phyloP scores from a whole-genome alignment of 2,797 vertebrate genomes.

The Oophaga sylvatica region DNA sequence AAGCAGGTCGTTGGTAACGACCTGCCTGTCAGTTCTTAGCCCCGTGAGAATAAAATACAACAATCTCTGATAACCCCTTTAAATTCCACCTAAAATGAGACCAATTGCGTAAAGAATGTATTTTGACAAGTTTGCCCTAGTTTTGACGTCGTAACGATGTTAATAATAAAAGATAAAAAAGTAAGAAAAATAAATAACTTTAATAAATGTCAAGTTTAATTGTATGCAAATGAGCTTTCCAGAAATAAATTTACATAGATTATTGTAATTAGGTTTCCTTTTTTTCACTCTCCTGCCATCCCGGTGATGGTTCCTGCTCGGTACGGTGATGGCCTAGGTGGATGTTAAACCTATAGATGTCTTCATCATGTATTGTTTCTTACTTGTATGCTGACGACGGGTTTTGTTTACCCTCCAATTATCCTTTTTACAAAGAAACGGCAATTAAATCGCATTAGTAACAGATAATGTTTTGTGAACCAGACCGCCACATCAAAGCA shows the following conservation, averaged over 20 bases:
- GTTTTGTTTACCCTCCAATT: slow-evolving; percentile 45
- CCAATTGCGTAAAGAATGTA: not conserved
- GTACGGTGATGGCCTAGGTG: not conserved
- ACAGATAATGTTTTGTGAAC: slow-evolving; percentile 55
- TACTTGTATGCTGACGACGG: not conserved
- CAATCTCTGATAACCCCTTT: no score
- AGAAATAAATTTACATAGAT: slow-evolving; percentile 48
- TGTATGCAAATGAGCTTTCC: slow-evolving; percentile 25
- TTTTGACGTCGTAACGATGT: not conserved
- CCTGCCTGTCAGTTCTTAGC: no score
- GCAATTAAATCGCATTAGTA: slow-evolving; percentile 56
- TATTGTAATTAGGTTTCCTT: slow-evolving; percentile 28
- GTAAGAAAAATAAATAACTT: not conserved
- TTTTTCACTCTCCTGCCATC: not conserved
- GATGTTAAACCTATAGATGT: not conserved
- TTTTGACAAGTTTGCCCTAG: not conserved
- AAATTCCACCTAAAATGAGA: not conserved
- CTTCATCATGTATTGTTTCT: not conserved
- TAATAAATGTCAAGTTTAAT: slow-evolving; percentile 37
- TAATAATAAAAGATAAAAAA: not conserved
- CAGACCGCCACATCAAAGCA: slow-evolving; percentile 29
- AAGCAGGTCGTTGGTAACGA: no score
- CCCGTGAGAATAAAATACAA: no score
- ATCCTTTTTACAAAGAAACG: slow-evolving; percentile 39
- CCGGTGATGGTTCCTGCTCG: not conserved